Evolutionary conservation across 2,797 vertebrate genomes (phyloP).

Genomic region (Phrynocephalus guinanensis): DNA sequence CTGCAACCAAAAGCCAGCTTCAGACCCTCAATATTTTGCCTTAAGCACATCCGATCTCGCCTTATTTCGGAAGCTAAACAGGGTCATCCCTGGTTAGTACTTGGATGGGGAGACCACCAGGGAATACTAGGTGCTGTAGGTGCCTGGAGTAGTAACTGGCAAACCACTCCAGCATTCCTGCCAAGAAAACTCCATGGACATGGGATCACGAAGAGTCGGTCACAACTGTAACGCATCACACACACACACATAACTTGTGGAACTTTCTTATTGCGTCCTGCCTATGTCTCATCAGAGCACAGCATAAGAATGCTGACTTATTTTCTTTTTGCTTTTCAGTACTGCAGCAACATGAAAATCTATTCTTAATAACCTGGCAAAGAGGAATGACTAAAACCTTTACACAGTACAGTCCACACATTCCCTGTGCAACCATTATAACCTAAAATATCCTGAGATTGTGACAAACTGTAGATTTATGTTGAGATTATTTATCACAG

Average conservation of each 20-base stretch:
- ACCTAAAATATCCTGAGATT: neutral
- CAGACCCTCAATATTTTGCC: neutral
- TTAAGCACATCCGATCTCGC: too few species aligned
- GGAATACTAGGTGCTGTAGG: too few species aligned
- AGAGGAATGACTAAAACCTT: neutral
- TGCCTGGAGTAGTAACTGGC: too few species aligned
- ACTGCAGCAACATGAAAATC: neutral
- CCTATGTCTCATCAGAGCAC: neutral
- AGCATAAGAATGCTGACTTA: neutral
- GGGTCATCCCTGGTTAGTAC: too few species aligned
- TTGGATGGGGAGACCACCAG: too few species aligned
- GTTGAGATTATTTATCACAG: neutral
- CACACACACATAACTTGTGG: too few species aligned
- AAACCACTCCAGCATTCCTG: too few species aligned
- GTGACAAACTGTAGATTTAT: neutral
- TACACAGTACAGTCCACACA: neutral
- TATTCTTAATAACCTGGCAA: neutral
- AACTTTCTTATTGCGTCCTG: neutral
- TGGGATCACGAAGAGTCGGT: too few species aligned
- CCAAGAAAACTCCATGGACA: too few species aligned
- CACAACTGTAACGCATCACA: too few species aligned
- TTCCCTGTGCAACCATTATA: too few species aligned
- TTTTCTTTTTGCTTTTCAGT: neutral
- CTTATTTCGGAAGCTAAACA: too few species aligned
- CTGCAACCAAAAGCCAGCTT: neutral